Conservation (phyloP, 2,797 vertebrate species). For the Myoxocephalus aenaeus region DNA sequence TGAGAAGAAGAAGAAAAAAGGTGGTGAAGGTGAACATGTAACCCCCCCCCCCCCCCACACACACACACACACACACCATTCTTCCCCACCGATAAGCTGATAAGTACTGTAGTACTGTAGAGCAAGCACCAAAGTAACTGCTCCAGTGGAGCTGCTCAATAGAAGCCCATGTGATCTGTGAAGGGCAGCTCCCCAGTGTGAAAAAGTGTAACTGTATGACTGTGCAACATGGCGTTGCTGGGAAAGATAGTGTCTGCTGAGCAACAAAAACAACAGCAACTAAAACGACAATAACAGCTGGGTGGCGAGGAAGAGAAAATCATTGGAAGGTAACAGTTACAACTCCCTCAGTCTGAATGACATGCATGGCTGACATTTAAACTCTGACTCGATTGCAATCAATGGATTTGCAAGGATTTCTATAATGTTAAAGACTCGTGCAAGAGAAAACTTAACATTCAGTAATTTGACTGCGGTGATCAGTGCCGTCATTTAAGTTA, state of each 20-base stretch:
- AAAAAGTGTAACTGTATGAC: slow-evolving; percentile 46
- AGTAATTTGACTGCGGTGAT: neutral
- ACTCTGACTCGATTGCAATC: neutral
- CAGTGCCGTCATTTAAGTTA: neutral
- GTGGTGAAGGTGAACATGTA: slow-evolving; percentile 39
- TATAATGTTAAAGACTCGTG: neutral
- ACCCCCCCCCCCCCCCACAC: neutral
- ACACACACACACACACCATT: too few species aligned
- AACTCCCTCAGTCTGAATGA: slow-evolving; percentile 2
- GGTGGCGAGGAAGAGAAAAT: slow-evolving; percentile 6
- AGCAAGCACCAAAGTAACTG: slow-evolving; percentile 19
- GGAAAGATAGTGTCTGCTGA: slow-evolving; percentile 14
- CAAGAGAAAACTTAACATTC: neutral
- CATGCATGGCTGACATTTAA: slow-evolving; percentile 26
- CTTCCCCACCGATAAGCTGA: neutral
- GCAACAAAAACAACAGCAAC: neutral
- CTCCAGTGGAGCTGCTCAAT: slow-evolving; percentile 45
- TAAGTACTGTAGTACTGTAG: neutral
- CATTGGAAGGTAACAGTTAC: slow-evolving; percentile 15
- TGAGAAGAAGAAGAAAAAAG: slow-evolving; percentile 23
- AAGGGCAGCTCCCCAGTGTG: slow-evolving; percentile 39
- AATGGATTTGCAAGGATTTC: slow-evolving; percentile 1
- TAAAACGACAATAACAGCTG: neutral
- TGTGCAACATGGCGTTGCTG: slow-evolving; percentile 33
- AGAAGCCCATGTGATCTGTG: slow-evolving; percentile 36